Evolutionary conservation across 2,888 invertebrate genomes (phyloP).

Genomic region (Rhamnusium bicolor): DNA sequence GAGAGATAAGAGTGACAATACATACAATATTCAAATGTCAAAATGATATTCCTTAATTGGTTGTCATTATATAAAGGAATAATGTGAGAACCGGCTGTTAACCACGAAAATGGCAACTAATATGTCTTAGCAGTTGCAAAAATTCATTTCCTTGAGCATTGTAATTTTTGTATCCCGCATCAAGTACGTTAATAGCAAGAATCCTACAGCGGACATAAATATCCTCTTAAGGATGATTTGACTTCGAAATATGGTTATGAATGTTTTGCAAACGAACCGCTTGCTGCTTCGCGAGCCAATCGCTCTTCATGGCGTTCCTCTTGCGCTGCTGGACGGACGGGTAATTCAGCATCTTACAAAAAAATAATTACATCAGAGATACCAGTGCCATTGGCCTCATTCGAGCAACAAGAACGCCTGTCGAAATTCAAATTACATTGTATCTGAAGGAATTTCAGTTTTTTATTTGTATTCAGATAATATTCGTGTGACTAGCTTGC

Average conservation of each 20-base stretch:
- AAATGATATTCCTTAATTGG: too few species aligned
- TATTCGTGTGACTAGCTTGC: not conserved
- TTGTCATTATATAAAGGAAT: too few species aligned
- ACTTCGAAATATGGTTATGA: slow-evolving; percentile 6
- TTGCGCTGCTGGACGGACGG: slow-evolving; percentile 18
- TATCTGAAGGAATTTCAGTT: slow-evolving; percentile 16
- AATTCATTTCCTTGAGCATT: too few species aligned
- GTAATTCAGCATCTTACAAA: slow-evolving; percentile 40
- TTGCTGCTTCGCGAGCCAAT: not conserved
- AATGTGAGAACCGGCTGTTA: too few species aligned
- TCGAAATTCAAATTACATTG: slow-evolving; percentile 21
- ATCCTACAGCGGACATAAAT: too few species aligned
- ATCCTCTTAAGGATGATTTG: not conserved
- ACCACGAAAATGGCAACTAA: too few species aligned
- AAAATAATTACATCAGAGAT: slow-evolving; percentile 51
- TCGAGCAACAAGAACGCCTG: slow-evolving; percentile 15
- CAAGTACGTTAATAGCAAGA: too few species aligned
- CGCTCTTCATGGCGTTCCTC: slow-evolving; percentile 1
- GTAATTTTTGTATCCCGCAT: too few species aligned
- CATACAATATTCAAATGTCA: too few species aligned
- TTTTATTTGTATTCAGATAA: slow-evolving; percentile 2
- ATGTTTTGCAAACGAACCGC: slow-evolving; percentile 6
- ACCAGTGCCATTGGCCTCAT: slow-evolving; percentile 50
- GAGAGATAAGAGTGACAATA: too few species aligned
- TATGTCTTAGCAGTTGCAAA: too few species aligned